phyloP scores from a whole-genome alignment of 1,140 invertebrate genomes.

The Drosophila asahinai region DNA sequence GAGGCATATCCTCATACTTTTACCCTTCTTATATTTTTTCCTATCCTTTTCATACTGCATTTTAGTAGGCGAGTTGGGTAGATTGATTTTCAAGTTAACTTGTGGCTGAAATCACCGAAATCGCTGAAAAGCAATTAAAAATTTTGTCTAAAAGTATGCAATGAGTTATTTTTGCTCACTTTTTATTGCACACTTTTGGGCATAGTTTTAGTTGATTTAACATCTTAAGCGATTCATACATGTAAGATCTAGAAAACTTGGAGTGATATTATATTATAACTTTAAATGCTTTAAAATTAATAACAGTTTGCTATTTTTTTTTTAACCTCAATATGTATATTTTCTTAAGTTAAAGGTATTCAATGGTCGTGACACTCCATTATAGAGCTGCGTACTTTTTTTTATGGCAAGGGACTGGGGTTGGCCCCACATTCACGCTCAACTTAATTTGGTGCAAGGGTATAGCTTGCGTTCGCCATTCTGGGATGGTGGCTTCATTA shows the following conservation, averaged over 20 bases:
- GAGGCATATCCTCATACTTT: constrained; percentile 5
- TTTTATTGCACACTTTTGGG: neutral
- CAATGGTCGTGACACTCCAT: neutral
- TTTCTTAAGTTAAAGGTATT: neutral
- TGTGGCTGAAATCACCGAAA: neutral
- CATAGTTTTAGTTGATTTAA: neutral
- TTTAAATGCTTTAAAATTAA: neutral
- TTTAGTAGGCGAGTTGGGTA: neutral
- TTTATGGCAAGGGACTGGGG: constrained; percentile 19
- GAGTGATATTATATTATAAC: neutral
- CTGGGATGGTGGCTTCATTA: constrained; percentile 48
- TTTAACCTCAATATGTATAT: neutral
- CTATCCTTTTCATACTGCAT: neutral
- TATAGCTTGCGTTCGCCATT: constrained; percentile 15
- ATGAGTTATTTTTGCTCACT: neutral
- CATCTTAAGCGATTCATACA: no score
- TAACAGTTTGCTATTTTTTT: neutral
- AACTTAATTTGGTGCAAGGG: constrained; percentile 56
- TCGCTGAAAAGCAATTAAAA: neutral
- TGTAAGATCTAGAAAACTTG: no score
- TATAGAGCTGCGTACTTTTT: neutral
- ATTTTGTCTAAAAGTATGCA: neutral
- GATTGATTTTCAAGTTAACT: neutral
- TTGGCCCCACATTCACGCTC: constrained; percentile 61
- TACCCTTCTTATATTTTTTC: constrained; percentile 10